These are phyloP conservation scores for Actenoides lindsayi DNA, from an alignment of 2,113 vertebrate species.

Conservation along the genomic window DNA sequence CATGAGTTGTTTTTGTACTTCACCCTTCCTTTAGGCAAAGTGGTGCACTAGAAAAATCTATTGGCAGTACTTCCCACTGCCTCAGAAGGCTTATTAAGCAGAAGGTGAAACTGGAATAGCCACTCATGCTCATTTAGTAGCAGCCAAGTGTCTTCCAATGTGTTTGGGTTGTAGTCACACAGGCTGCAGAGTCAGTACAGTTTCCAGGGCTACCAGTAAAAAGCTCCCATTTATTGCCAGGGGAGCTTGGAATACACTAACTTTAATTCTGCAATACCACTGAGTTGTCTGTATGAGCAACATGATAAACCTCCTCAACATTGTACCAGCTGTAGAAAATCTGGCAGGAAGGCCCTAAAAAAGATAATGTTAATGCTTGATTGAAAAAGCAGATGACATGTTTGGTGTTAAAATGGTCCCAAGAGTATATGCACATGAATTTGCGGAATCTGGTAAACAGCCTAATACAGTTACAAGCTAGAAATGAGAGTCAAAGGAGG, in stretches of 20 bases:
- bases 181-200: background rate
- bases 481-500: background rate
- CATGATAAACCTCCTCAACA: background rate
- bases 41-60: background rate
- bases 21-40: conserved; percentile 23
- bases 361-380: background rate
- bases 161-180: background rate
- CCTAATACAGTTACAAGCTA: background rate
- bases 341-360: background rate
- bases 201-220: background rate
- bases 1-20: conserved; percentile 23
- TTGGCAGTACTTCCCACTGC: background rate
- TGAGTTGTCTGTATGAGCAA: background rate
- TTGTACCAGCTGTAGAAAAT: background rate
- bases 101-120: conserved; percentile 1
- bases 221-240: background rate
- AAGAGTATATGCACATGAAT: background rate
- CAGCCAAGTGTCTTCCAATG: background rate
- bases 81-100: background rate
- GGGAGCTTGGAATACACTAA: background rate
- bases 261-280: background rate
- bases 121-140: background rate
- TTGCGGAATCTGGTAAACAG: background rate
- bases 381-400: background rate
- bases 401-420: background rate